Base-by-base conservation (phyloP, 2,113 vertebrate species). In the Leptocoma aspasia region DNA sequence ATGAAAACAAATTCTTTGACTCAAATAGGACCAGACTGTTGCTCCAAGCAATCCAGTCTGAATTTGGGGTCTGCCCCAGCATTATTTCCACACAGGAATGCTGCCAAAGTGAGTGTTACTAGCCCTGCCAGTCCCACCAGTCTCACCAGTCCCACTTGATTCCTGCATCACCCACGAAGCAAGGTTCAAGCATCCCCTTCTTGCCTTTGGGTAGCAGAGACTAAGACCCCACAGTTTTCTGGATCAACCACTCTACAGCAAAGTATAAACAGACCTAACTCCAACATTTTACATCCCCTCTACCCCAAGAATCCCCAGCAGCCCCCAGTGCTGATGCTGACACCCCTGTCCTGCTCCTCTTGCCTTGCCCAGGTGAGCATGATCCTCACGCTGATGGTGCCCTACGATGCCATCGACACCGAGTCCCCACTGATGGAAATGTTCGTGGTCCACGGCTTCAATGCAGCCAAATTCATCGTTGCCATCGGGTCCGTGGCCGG, bases 351-450 rank as follows among this genome's bases (percentile, higher is more conserved):
- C 73, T 72, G 52, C 61, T 69, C 47, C 31, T 95, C 84, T 94
- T 1, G 3, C 81, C 37, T 94, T 95, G 77, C 68, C 47, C 95
- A 99, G 99, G 99, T 99, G 61, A 99, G 99, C 69, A 97, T 99
- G 95, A 98, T 99, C 97, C 97, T 99, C 94, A 99, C 99, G 0
- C 98, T 99, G 91, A 98, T 99, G 99, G 99, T 99, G 73, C 99
- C 99, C 3, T 99, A 98, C 13, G 95, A 99, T 33, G 97, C 98
- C 90, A 99, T 99, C 0, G 99, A 99, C 59, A 98, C 99, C 0
- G 99, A 99, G 39, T 99, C 99, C 26, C 99, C 99, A 0, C 98
- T 99, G 94, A 99, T 99, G 99, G 99, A 99, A 97, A 99, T 99
- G 99, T 99, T 99, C 50, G 99, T 98, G 6, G 97, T 90, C 50